These are phyloP conservation scores for Yponomeuta cagnagella DNA, from an alignment of 2,888 invertebrate species.

Conservation along the genomic window DNA sequence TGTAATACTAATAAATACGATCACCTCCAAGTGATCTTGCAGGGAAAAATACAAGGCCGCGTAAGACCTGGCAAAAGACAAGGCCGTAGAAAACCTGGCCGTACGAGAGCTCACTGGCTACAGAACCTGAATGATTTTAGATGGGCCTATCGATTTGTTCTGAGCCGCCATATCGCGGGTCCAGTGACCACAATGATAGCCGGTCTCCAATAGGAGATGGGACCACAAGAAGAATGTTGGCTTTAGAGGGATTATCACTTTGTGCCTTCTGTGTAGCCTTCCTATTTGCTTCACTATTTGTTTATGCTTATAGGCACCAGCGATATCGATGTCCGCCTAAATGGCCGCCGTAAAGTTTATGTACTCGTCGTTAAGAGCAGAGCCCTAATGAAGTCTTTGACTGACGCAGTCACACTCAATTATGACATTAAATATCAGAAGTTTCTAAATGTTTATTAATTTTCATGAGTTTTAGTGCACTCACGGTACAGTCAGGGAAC, in stretches of 20 bases:
- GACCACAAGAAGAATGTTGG: too few species aligned
- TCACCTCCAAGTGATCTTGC: too few species aligned
- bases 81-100: too few species aligned
- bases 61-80: too few species aligned
- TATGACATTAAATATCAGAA: background rate
- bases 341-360: slow-evolving; percentile 4
- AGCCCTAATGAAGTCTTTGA: background rate
- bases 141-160: too few species aligned
- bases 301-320: slow-evolving; percentile 2
- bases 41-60: too few species aligned
- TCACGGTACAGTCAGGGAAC: background rate
- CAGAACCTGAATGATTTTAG: too few species aligned
- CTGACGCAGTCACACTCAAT: background rate
- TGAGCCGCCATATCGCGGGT: too few species aligned
- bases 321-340: background rate
- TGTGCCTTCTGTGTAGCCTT: background rate
- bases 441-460: background rate
- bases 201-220: too few species aligned
- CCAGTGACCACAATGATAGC: too few species aligned
- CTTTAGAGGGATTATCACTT: background rate
- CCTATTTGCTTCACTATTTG: background rate
- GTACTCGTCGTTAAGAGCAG: background rate
- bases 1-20: too few species aligned
- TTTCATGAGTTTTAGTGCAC: background rate
- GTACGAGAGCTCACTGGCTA: too few species aligned